phyloP scores from a whole-genome alignment of 1,140 invertebrate genomes.

The Drosophila arizonae region DNA sequence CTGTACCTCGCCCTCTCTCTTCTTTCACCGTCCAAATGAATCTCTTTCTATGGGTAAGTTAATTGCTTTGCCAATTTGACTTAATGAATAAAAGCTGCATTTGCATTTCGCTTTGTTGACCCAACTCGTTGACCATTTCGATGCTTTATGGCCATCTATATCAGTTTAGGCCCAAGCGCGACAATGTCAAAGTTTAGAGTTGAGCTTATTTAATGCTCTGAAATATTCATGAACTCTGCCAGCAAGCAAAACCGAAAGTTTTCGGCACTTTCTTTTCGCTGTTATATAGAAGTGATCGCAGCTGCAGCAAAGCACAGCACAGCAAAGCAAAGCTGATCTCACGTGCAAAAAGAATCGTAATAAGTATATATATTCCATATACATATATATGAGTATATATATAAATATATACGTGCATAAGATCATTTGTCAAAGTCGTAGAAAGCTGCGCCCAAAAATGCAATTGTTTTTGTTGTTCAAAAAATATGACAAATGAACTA shows the following conservation, averaged over 20 bases:
- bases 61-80: slow-evolving; percentile 61
- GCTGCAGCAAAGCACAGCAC: slow-evolving; percentile 16
- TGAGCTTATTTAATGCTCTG: slow-evolving; percentile 51
- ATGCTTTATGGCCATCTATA: slow-evolving; percentile 51
- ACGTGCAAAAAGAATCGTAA: slow-evolving; percentile 49
- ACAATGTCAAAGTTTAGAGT: slow-evolving; percentile 52
- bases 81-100: slow-evolving; percentile 58
- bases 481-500: slow-evolving; percentile 44
- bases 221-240: slow-evolving; percentile 55
- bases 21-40: not conserved
- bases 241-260: slow-evolving; percentile 38
- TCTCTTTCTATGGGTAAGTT: slow-evolving; percentile 43
- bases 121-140: slow-evolving; percentile 40
- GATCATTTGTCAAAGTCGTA: slow-evolving; percentile 42
- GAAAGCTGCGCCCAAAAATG: slow-evolving; percentile 48
- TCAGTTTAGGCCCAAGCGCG: slow-evolving; percentile 34
- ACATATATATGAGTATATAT: not conserved
- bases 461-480: slow-evolving; percentile 30
- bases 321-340: slow-evolving; percentile 22
- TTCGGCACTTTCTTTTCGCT: slow-evolving; percentile 50
- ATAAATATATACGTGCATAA: not conserved
- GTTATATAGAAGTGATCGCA: slow-evolving; percentile 29
- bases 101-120: slow-evolving; percentile 54
- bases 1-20: not conserved
- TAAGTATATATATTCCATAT: not conserved